Evolutionary conservation across 2,888 invertebrate species (phyloP).

Genomic region (Lasioglossum leucozonium): DNA sequence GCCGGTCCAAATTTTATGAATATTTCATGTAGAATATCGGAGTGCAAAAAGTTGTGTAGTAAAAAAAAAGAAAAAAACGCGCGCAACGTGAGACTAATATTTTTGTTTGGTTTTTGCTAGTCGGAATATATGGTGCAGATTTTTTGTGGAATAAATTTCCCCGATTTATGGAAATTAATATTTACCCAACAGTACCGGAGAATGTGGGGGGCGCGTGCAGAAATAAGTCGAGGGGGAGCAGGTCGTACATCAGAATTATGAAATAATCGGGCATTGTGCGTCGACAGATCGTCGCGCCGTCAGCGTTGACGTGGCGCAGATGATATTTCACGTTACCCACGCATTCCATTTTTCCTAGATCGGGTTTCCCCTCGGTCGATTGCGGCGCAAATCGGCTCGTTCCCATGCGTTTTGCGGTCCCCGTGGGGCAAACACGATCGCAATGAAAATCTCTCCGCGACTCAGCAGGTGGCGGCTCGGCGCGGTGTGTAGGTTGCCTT

Average conservation of each 20-base stretch:
- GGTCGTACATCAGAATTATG: slow-evolving; percentile 57
- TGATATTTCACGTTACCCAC: slow-evolving; percentile 55
- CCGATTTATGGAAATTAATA: slow-evolving; percentile 49
- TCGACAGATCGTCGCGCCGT: slow-evolving; percentile 48
- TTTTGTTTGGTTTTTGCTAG: neutral
- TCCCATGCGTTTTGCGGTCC: slow-evolving; percentile 22
- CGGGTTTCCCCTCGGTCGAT: slow-evolving; percentile 16
- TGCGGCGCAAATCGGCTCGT: slow-evolving; percentile 35
- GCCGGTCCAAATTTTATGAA: neutral
- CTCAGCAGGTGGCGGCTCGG: slow-evolving; percentile 63
- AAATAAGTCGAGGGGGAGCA: neutral
- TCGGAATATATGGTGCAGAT: neutral
- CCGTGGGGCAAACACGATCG: slow-evolving; percentile 24
- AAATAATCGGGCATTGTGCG: slow-evolving; percentile 56
- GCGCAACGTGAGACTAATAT: neutral
- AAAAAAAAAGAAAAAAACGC: neutral
- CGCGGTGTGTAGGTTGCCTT: neutral
- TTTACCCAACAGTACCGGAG: slow-evolving; percentile 34
- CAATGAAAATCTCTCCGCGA: slow-evolving; percentile 56
- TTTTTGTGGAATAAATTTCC: slow-evolving; percentile 29
- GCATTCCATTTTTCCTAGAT: slow-evolving; percentile 48
- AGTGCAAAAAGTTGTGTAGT: neutral
- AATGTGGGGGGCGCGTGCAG: too few species aligned
- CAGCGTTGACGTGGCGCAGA: slow-evolving; percentile 26
- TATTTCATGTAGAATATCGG: neutral